phyloP scores from a whole-genome alignment of 2,888 invertebrate genomes.

The Leptinotarsa rubiginosa region DNA sequence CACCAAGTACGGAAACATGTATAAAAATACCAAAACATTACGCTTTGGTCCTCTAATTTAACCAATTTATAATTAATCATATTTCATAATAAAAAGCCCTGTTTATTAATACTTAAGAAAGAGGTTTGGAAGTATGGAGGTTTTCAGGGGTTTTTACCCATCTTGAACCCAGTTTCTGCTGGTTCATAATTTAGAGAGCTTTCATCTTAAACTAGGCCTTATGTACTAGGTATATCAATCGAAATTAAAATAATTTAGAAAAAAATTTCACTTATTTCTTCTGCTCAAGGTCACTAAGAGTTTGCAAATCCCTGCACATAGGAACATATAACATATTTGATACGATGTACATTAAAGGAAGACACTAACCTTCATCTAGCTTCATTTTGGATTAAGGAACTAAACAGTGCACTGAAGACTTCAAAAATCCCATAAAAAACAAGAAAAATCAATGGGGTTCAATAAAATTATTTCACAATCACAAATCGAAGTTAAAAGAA shows the following conservation, averaged over 20 bases:
- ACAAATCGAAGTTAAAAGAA: no score
- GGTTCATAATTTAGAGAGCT: conserved; percentile 7
- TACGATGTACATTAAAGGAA: no score
- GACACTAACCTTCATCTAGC: no score
- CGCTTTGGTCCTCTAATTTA: conserved; percentile 63
- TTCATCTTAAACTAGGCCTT: conserved; percentile 16
- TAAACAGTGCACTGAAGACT: no score
- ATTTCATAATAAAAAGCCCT: conserved; percentile 63
- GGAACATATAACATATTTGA: no score
- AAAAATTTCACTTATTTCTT: no score
- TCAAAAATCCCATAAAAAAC: no score
- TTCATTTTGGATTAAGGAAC: no score
- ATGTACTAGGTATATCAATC: background rate
- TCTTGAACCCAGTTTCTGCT: background rate
- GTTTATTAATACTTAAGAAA: conserved; percentile 64
- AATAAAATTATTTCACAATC: no score
- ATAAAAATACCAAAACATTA: conserved; percentile 65
- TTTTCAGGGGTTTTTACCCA: background rate
- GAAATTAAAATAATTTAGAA: background rate
- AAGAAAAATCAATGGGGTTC: no score
- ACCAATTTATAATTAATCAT: conserved; percentile 46
- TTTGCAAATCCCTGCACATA: no score
- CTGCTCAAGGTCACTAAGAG: no score
- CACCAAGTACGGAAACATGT: conserved; percentile 65
- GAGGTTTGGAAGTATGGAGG: conserved; percentile 26